Evolutionary conservation across 2,797 vertebrate species (phyloP).

Genomic region (Aphelocoma californica): DNA sequence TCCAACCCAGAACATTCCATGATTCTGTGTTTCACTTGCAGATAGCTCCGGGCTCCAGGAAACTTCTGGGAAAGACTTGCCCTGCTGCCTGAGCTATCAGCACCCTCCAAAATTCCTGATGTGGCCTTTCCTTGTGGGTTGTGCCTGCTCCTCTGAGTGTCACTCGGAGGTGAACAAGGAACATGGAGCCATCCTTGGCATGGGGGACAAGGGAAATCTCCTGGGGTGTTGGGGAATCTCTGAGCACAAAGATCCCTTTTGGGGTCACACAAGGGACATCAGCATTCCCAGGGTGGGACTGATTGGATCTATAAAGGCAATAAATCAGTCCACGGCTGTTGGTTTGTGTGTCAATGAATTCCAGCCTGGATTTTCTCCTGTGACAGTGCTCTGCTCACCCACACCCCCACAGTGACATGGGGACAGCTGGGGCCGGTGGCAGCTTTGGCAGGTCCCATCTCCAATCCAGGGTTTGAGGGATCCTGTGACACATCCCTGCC

Average conservation of each 20-base stretch:
- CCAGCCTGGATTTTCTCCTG: not conserved
- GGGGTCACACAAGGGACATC: not conserved
- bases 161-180: not conserved
- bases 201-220: fast-evolving
- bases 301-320: not conserved
- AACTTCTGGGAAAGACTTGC: not conserved
- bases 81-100: not conserved
- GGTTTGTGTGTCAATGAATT: not conserved
- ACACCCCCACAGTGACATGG: not conserved
- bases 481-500: not conserved
- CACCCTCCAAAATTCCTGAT: not conserved
- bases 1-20: not conserved
- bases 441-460: not conserved
- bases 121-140: not conserved
- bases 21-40: not conserved
- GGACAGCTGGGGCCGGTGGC: not conserved
- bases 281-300: not conserved
- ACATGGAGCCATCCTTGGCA: not conserved
- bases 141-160: not conserved
- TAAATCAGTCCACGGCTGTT: not conserved
- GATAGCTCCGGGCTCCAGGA: not conserved
- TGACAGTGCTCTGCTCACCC: not conserved
- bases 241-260: not conserved
- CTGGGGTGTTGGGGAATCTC: not conserved
- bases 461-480: not conserved